A percentile compares a stretch with the other conserved stretches of the same genome.
Evolutionary conservation across 2,888 invertebrate species (phyloP).

Genomic region (Hedya salicella): DNA sequence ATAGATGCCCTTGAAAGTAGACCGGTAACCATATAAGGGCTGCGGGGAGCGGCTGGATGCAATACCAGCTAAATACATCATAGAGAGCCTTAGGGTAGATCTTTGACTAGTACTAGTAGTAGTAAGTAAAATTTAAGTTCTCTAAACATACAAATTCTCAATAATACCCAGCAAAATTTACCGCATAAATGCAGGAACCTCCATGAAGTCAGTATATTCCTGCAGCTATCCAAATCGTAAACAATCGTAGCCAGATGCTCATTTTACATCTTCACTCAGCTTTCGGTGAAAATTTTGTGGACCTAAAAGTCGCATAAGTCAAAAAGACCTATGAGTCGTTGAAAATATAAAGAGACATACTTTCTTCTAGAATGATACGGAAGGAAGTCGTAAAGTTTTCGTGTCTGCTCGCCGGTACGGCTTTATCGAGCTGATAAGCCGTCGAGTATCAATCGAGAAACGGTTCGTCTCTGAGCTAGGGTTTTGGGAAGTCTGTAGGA

Average conservation of each 20-base stretch:
- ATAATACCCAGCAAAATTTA: too few species aligned
- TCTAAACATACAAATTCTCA: too few species aligned
- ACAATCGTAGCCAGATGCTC: background rate
- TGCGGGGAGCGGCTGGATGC: too few species aligned
- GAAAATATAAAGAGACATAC: background rate
- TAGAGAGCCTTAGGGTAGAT: too few species aligned
- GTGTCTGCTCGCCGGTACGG: background rate
- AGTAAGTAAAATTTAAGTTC: too few species aligned
- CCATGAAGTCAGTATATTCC: background rate
- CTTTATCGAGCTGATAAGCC: background rate
- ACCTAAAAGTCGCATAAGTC: background rate
- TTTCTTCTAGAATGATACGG: background rate
- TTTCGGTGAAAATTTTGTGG: background rate
- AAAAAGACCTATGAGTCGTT: background rate
- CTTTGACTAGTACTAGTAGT: too few species aligned
- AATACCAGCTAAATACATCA: too few species aligned
- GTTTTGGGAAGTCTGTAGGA: background rate
- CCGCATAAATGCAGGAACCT: background rate
- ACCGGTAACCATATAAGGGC: too few species aligned
- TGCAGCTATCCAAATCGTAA: background rate
- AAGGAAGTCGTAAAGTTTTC: background rate
- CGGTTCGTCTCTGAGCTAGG: background rate
- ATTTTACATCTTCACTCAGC: background rate
- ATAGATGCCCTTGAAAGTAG: too few species aligned
- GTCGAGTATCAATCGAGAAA: background rate